Evolutionary conservation across 2,797 vertebrate genomes (phyloP).

Genomic region (Tympanoctomys barrerae): DNA sequence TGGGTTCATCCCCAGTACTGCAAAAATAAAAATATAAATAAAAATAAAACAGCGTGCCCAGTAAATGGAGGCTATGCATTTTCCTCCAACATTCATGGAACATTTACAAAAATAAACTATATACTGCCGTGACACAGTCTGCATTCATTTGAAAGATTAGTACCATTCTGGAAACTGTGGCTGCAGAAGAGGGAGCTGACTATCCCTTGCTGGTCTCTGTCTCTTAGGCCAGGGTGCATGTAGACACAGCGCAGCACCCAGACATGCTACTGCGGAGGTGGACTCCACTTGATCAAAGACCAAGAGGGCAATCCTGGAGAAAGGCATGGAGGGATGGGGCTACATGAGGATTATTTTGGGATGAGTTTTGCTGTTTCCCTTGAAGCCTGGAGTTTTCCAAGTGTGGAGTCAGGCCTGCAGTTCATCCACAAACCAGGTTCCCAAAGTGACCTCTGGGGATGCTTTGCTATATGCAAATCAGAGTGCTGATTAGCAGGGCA

Average conservation of each 20-base stretch:
- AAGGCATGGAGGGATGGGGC: background rate
- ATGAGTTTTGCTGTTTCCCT: background rate
- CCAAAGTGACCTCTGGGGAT: conserved; percentile 20
- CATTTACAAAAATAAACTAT: background rate
- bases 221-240: background rate
- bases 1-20: background rate
- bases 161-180: background rate
- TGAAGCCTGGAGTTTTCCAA: conserved; percentile 7
- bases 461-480: conserved; percentile 51
- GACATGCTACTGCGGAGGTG: background rate
- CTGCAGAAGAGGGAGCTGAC: background rate
- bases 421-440: background rate
- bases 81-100: background rate
- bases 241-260: background rate
- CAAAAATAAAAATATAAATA: background rate
- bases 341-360: background rate
- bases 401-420: background rate
- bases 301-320: background rate
- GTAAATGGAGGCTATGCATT: background rate
- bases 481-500: background rate
- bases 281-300: background rate
- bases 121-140: background rate
- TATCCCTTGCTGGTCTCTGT: background rate
- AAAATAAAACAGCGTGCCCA: background rate
- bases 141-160: background rate